Evolutionary conservation across 2,113 vertebrate species (phyloP).

Genomic region (Urocitellus parryii): DNA sequence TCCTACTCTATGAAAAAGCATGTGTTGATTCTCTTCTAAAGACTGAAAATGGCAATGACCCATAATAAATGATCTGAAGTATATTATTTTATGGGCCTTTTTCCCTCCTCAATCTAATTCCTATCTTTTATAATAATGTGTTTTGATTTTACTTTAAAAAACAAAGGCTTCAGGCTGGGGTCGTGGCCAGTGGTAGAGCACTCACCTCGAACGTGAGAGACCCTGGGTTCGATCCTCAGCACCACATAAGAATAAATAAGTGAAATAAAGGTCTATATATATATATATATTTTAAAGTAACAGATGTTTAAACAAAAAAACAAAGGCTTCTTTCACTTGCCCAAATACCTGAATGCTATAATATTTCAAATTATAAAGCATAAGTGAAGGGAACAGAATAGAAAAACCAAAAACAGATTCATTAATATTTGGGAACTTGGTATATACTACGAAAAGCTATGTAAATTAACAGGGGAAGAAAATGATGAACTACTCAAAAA

Average conservation of each 20-base stretch:
- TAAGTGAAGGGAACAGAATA: neutral
- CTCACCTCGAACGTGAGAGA: no score
- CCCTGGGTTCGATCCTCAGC: no score
- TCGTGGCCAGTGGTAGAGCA: no score
- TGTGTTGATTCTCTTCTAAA: slow-evolving; percentile 13
- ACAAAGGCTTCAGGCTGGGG: no score
- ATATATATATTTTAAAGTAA: no score
- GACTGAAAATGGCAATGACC: neutral
- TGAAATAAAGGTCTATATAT: no score
- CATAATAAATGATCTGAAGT: neutral
- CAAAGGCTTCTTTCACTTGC: neutral
- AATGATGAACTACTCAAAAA: neutral
- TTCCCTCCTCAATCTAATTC: neutral
- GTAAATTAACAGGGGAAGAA: neutral
- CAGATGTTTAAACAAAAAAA: neutral
- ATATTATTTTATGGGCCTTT: neutral
- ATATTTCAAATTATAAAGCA: neutral
- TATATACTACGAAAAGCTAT: neutral
- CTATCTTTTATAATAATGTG: neutral
- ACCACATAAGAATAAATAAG: no score
- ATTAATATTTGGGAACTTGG: neutral
- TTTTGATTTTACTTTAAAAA: no score
- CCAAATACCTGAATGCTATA: neutral
- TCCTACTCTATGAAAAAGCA: neutral
- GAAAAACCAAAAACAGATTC: neutral